phyloP scores from a whole-genome alignment of 2,113 vertebrate genomes.

The Pholis gunnellus region DNA sequence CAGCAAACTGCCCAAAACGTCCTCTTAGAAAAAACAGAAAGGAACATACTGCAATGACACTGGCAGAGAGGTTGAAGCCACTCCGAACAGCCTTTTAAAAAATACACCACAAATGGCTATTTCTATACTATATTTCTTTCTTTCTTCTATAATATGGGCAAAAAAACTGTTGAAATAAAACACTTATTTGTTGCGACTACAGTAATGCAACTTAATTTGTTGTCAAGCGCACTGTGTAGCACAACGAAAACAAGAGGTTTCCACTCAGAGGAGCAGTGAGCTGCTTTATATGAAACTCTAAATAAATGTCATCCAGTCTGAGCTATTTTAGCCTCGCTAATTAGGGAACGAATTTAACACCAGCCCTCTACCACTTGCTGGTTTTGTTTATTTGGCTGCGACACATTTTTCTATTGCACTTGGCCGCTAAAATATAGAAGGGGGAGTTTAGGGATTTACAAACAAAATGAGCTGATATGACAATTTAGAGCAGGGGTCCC shows the following conservation, averaged over 20 bases:
- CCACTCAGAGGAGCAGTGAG: background rate
- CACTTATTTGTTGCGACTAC: background rate
- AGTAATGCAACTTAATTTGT: background rate
- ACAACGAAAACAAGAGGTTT: background rate
- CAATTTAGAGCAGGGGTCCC: too few species aligned
- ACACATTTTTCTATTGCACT: constrained; percentile 27
- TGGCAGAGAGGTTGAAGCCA: background rate
- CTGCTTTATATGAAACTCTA: background rate
- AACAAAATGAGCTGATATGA: background rate
- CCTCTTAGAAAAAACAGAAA: background rate
- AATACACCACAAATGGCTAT: background rate
- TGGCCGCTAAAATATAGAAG: constrained; percentile 10
- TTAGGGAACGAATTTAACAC: constrained; percentile 20
- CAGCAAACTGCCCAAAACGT: constrained; percentile 1
- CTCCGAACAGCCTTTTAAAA: background rate
- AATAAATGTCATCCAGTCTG: background rate
- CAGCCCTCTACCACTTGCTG: constrained; percentile 34
- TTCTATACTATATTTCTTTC: background rate
- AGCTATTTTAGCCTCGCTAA: constrained; percentile 33
- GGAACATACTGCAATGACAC: background rate
- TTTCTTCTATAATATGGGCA: too few species aligned
- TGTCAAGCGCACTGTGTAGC: background rate
- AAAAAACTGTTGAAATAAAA: too few species aligned
- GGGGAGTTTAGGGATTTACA: background rate
- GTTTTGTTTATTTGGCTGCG: constrained; percentile 31